Evolutionary conservation across 1,140 invertebrate genomes (phyloP).

Genomic region (Harlomillsia oculata): DNA sequence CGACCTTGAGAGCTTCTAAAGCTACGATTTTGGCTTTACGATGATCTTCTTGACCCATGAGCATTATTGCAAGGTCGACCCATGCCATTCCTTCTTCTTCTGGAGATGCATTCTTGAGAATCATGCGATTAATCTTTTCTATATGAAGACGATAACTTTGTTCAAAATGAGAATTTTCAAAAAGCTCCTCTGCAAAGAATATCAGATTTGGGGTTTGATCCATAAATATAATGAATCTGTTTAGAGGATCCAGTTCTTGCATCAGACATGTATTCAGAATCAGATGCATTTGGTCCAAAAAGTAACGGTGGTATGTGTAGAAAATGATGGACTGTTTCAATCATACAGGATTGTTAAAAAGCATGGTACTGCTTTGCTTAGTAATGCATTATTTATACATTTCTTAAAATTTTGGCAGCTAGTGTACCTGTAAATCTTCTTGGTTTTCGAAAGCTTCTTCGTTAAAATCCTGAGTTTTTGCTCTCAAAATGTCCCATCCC

Average conservation of each 20-base stretch:
- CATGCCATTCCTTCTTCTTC: slow-evolving; percentile 10
- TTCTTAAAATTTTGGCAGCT: too few relatives aligned
- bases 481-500: too few relatives aligned
- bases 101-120: too few relatives aligned
- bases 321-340: too few relatives aligned
- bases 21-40: slow-evolving; percentile 26
- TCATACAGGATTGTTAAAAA: slow-evolving; percentile 13
- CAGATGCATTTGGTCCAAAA: slow-evolving; percentile 25
- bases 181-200: neutral
- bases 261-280: slow-evolving; percentile 2
- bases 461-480: too few relatives aligned
- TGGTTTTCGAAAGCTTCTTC: slow-evolving; percentile 6
- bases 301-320: too few relatives aligned
- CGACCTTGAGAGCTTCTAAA: slow-evolving; percentile 15
- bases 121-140: too few relatives aligned
- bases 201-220: neutral
- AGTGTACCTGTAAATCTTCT: slow-evolving; percentile 4
- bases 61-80: slow-evolving; percentile 29
- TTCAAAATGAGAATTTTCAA: slow-evolving; percentile 9
- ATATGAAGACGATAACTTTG: slow-evolving; percentile 25
- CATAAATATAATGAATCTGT: neutral
- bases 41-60: slow-evolving; percentile 7
- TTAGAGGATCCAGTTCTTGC: slow-evolving; percentile 10
- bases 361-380: too few relatives aligned
- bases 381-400: too few relatives aligned